Base-by-base conservation (phyloP, 1,140 invertebrate species). In the Calosoma granatense region DNA sequence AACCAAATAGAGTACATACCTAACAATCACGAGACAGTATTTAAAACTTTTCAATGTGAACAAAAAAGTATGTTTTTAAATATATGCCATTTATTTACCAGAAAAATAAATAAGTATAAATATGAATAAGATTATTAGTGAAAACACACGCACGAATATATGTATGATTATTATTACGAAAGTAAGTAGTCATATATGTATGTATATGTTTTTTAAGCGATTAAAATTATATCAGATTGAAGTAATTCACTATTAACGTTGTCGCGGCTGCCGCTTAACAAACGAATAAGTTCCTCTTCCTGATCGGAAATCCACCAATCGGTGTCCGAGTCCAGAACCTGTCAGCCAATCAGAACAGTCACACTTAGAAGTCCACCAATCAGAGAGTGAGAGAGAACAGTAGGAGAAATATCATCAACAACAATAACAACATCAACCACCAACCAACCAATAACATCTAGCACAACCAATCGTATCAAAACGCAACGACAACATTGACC, bases 231-330 rank as follows among this genome's bases (percentile, higher is more conserved):
- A 70, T 76, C 73, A 58, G 73, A 74, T 56, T 70, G 69, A 51
- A 66, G 62, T 56, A 56, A 54, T 56, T 69, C 67, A 53, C 62
- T 65, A 57, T 66, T 68, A 57, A 72, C 61, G 61, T 71, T 71
- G 59, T 72, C 69, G 56, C 66, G 64, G 65, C 70, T 72, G 64
- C 67, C 67, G 60, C 68, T 70, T 64, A 84, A 77, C 63, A 84
- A 76, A 64, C 83, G 83, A 64, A 88, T 79, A 54, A 90, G 76
- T 73, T 89, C 86, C 62, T 89, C 87, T 71, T 90, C 87, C 74
- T 88, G 85, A 72, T 88, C 86, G 23, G 86, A 88, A 63, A 84
- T 80, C 72, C 84, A 82, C 78, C 86, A 84, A 69, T 88, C 85
- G 20, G 81, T 83, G 69, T 87, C 83, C 22, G 83, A 85, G 67